Evolutionary conservation across 2,797 vertebrate genomes (phyloP), one percentile per base, ranked within the genome.

Genomic region (Pachyuromys duprasi): DNA sequence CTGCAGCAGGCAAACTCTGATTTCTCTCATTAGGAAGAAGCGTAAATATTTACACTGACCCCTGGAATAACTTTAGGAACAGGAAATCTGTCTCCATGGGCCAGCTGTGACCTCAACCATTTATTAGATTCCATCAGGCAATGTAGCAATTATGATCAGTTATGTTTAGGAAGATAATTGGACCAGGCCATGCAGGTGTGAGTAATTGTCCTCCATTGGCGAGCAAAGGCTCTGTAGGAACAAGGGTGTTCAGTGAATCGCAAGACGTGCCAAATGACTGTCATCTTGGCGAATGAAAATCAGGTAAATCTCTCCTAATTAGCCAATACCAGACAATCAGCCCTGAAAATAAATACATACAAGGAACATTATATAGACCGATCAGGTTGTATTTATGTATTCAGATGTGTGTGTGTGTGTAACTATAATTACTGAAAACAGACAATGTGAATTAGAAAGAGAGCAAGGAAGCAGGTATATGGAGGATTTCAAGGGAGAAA

Each of bases 121-220:
- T 78, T 93, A 60, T 72, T 83, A 78, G 13, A 63, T 89, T 90
- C 78, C 57, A 17, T 67, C 62, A 89, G 70, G 39, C 8, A 80
- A 7, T 60, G 70, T n/a, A 49, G 53, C 45, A 88, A 28, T 90
- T 89, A 57, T 87, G 63, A 91, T 96, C 60, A 94, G 83, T 82
- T 20, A 62, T 62, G n/a, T 67, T 67, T 53, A 74, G 42, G 28
- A 65, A 89, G 92, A 80, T 36, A 79, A 78, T 26, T 55, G 88
- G 55, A 60, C 33, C 60, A 74, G 86, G 28, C n/a, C 42, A 79
- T 69, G 88, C 80, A 69, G 65, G 53, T 33, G 5, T 82, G 63
- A 24, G 69, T 14, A 86, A 63, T 90, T 45, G 65, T 15, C 5
- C 1, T 28, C 36, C 69, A 24, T 67, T 67, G 5, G 45, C 72